Conservation (phyloP, 2,113 vertebrate genomes). For the Chionomys nivalis region DNA sequence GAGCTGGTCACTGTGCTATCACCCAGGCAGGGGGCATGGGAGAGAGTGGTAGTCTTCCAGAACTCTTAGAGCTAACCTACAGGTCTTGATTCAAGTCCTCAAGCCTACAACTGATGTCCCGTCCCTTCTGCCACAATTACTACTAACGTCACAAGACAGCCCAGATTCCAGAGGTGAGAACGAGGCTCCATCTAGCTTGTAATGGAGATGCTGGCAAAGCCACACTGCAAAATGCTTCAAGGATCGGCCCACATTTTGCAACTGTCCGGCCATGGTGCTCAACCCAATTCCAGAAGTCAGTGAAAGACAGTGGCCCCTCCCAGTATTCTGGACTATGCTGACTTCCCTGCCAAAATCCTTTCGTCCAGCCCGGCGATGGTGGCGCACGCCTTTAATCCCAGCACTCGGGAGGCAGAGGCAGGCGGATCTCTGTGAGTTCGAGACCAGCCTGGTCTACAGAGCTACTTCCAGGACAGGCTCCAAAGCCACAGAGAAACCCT, state of each 20-base stretch:
- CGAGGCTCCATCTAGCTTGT: not conserved
- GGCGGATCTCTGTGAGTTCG: too few species aligned
- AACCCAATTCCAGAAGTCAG: not conserved
- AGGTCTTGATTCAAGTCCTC: not conserved
- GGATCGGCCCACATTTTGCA: not conserved
- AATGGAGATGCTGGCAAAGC: not conserved
- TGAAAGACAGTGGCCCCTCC: conserved; percentile 8
- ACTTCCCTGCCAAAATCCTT: not conserved
- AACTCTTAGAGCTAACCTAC: not conserved
- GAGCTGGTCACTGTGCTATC: not conserved
- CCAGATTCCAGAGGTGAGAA: not conserved
- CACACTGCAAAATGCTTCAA: not conserved
- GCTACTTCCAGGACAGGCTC: too few species aligned
- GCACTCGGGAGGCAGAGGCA: too few species aligned
- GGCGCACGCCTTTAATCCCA: too few species aligned
- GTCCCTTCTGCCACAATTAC: not conserved
- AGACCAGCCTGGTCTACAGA: too few species aligned
- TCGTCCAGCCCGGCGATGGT: too few species aligned
- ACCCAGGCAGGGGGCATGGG: not conserved
- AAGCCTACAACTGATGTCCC: not conserved
- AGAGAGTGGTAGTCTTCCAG: not conserved
- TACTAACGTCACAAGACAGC: conserved; percentile 18
- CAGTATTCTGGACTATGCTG: not conserved
- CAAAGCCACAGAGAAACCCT: too few species aligned
- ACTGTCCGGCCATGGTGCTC: not conserved